These are phyloP conservation scores for Manis pentadactyla DNA, from an alignment of 2,797 vertebrate genomes.

Conservation along the genomic window DNA sequence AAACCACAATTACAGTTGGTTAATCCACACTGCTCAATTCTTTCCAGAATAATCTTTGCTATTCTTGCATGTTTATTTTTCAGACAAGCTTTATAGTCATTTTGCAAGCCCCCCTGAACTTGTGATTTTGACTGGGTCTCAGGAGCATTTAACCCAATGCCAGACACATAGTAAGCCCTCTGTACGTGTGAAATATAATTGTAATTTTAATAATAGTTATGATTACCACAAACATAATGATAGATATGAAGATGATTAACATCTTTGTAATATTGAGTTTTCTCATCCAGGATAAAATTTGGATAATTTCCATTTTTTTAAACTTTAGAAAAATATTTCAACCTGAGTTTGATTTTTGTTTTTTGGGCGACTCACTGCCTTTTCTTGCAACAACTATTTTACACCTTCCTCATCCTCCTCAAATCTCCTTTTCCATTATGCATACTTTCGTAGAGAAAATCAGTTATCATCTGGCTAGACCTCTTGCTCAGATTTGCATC, in stretches of 20 bases:
- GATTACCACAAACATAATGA: background rate
- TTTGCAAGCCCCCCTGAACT: constrained; percentile 61
- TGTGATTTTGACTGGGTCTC: constrained; percentile 57
- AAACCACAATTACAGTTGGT: constrained; percentile 76
- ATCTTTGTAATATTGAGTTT: background rate
- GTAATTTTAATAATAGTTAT: constrained; percentile 33
- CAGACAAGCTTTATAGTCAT: constrained; percentile 65
- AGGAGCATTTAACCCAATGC: background rate
- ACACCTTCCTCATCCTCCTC: background rate
- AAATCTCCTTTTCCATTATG: background rate
- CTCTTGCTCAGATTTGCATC: background rate
- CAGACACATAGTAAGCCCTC: background rate
- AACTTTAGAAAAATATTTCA: background rate
- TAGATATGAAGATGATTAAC: background rate
- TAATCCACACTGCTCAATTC: constrained; percentile 60
- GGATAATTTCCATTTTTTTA: constrained; percentile 20
- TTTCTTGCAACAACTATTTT: background rate
- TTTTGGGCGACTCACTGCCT: background rate
- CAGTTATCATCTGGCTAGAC: background rate
- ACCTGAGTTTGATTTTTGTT: background rate
- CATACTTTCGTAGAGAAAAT: background rate
- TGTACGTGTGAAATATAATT: background rate
- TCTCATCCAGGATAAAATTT: background rate
- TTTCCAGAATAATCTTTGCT: constrained; percentile 78
- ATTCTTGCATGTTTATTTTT: constrained; percentile 73